Percentiles rank a stretch among this genome's conserved stretches.
These are phyloP conservation scores for Patella caerulea DNA, from an alignment of 2,888 invertebrate species.

Conservation along the genomic window DNA sequence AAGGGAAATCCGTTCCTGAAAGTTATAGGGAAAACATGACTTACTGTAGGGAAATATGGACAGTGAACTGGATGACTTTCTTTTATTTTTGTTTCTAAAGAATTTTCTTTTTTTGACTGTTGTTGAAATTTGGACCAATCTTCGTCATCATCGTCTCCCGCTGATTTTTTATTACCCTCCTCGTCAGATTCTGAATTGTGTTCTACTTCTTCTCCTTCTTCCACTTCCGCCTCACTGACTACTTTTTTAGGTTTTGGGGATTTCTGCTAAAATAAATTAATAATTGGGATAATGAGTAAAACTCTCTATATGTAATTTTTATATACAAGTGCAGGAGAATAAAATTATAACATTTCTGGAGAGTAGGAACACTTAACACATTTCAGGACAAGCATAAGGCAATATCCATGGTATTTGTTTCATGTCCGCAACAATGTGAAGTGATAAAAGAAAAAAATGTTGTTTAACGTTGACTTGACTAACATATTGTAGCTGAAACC, in stretches of 20 bases:
- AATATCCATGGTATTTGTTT: too few relatives aligned
- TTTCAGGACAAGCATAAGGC: too few relatives aligned
- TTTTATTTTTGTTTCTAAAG: conserved; percentile 92
- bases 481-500: too few relatives aligned
- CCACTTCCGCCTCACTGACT: conserved; percentile 35
- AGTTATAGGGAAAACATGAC: conserved; percentile 40
- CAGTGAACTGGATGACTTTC: conserved; percentile 97
- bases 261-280: conserved; percentile 7
- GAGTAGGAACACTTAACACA: too few relatives aligned
- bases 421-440: too few relatives aligned
- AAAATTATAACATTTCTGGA: too few relatives aligned
- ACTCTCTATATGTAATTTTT: too few relatives aligned
- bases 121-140: conserved; percentile 96
- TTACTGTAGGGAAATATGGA: conserved; percentile 91
- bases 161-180: conserved; percentile 13
- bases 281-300: too few relatives aligned
- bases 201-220: conserved; percentile 33
- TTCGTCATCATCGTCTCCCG: conserved; percentile 79
- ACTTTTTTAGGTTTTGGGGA: conserved; percentile 15
- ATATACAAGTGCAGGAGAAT: too few relatives aligned
- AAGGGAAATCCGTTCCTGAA: neutral
- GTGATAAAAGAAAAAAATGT: too few relatives aligned
- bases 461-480: too few relatives aligned
- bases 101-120: conserved; percentile 82
- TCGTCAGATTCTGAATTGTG: conserved; percentile 32